Base-by-base conservation (phyloP, 2,113 vertebrate genomes). In the Himantopus leucocephalus region DNA sequence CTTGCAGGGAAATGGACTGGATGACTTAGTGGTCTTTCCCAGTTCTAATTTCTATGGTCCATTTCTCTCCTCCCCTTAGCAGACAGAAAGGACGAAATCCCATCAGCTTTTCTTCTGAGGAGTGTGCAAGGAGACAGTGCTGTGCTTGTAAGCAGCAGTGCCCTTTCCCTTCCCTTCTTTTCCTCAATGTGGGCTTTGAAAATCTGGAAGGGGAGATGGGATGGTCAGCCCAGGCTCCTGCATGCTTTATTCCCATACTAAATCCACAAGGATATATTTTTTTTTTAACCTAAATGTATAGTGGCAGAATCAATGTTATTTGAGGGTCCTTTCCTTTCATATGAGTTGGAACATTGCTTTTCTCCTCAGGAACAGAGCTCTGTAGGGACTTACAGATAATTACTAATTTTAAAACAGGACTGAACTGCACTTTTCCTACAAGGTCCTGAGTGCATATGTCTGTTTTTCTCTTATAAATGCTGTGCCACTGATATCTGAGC, bases 41-140 rank as follows among this genome's bases (percentile, higher is more conserved):
- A 74, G 41, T 92, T 96, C 89, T 94, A 79, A 97, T 97, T 97
- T 97, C 94, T 92, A 91, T 78, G 89, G 93, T 77, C 64, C 80
- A 85, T 97, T 97, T 97, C 66, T 80, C 72, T 88, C 29, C 43
- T 94, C 21, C 26, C 85, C 71, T 95, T 90, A 81, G 64, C 4
- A 27, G 63, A 73, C 3, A 9, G 91, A 79, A 92, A 90, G 62
- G 76, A 77, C 64, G 66, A 91, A 94, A 94, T 83, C 55, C 72
- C 60, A 86, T 88, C 79, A 90, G 48, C 60, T 77, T 85, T 80
- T 26, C 34, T 77, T 83, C 70, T 66, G 81, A 82, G 59, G 41
- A 83, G 41, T 6, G 19, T 52, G n/a, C 50, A 92, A 80, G 32
- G 41, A 92, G 88, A 47, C 14, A 64, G 35, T 20, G 26, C 67